Evolutionary conservation across 2,113 vertebrate species (phyloP).

Genomic region (Sorex araneus): DNA sequence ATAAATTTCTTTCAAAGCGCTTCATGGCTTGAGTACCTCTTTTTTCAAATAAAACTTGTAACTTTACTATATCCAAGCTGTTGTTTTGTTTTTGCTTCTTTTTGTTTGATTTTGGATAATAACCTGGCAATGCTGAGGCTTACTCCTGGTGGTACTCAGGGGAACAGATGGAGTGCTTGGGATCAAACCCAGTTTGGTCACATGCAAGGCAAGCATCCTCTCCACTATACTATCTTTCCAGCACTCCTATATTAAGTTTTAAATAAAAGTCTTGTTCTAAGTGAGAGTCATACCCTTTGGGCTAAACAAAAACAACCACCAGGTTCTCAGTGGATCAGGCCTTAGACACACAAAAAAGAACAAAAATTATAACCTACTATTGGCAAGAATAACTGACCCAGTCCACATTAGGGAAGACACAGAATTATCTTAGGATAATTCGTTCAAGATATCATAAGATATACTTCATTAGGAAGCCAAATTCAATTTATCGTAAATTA

Average conservation of each 20-base stretch:
- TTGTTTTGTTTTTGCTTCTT: no score
- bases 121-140: no score
- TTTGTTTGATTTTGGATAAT: no score
- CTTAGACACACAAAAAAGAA: neutral
- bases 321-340: neutral
- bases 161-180: no score
- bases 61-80: no score
- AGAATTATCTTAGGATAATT: neutral
- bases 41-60: no score
- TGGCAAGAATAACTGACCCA: neutral
- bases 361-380: neutral
- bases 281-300: neutral
- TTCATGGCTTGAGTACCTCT: neutral
- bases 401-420: neutral
- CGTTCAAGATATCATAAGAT: neutral
- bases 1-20: neutral
- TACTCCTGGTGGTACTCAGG: no score
- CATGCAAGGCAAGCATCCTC: neutral
- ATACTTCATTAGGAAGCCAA: neutral
- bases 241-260: neutral
- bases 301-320: neutral
- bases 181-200: no score
- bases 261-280: slow-evolving; percentile 19
- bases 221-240: neutral
- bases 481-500: slow-evolving; percentile 39